A percentile compares a stretch with the other conserved stretches of the same genome.
Conservation (phyloP, 2,797 vertebrate genomes). For the Paratrypauchen microcephalus region DNA sequence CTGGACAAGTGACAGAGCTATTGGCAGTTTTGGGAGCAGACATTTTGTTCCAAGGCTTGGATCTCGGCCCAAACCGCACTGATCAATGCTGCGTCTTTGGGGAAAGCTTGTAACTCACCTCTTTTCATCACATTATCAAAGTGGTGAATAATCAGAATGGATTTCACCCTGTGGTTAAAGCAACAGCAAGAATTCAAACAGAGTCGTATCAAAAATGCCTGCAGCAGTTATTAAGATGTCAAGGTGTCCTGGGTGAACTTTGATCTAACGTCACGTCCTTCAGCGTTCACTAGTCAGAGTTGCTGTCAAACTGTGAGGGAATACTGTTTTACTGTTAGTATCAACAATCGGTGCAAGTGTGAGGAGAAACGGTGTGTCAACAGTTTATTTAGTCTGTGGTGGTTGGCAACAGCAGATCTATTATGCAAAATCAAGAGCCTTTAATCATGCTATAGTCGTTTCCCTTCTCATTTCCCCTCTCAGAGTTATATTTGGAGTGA, state of each 20-base stretch:
- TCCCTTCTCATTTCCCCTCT: too few relatives aligned
- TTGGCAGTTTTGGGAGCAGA: conserved; percentile 39
- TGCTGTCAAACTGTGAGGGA: conserved; percentile 4
- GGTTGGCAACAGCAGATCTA: neutral
- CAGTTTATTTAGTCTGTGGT: conserved; percentile 4
- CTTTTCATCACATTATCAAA: conserved; percentile 49
- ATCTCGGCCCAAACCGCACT: conserved; percentile 37
- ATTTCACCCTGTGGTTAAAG: conserved; percentile 30
- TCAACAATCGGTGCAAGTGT: conserved; percentile 10
- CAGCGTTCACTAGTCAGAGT: conserved; percentile 14
- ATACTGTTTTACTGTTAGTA: neutral
- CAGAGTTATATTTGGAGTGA: too few relatives aligned
- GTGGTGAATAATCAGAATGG: conserved; percentile 27
- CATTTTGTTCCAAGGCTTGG: conserved; percentile 40
- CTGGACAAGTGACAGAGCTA: conserved; percentile 49
- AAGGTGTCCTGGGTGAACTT: conserved; percentile 26
- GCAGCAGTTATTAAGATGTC: conserved; percentile 51
- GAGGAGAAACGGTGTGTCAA: conserved; percentile 5
- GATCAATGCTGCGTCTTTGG: conserved; percentile 42
- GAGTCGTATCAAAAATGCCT: conserved; percentile 52
- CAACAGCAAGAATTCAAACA: conserved; percentile 35
- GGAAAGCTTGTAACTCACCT: conserved; percentile 26
- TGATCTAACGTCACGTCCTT: conserved; percentile 11
- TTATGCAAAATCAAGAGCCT: too few relatives aligned
- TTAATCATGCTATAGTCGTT: too few relatives aligned